Percentiles rank a stretch among this genome's conserved stretches.
Evolutionary conservation across 2,888 invertebrate species (phyloP).

Genomic region (Laspeyria flexula): DNA sequence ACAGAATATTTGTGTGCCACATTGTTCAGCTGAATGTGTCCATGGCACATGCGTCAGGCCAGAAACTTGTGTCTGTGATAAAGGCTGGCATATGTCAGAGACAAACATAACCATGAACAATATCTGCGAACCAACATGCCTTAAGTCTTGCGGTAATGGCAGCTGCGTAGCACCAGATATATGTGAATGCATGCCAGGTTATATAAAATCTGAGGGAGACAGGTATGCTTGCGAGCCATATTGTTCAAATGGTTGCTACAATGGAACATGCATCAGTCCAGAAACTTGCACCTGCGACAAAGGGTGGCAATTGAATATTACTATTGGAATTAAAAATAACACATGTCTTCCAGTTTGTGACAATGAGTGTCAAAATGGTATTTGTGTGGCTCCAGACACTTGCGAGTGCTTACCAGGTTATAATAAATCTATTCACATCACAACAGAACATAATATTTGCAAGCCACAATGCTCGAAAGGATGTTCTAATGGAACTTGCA

Average conservation of each 20-base stretch:
- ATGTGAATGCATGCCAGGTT: background rate
- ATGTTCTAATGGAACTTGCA: too few species aligned
- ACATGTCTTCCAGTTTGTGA: conserved; percentile 15
- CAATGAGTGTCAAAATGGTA: conserved; percentile 9
- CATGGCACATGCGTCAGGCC: conserved; percentile 20
- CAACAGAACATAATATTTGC: too few species aligned
- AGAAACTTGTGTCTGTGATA: conserved; percentile 16
- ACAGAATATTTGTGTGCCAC: conserved; percentile 17
- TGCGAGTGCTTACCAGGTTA: too few species aligned
- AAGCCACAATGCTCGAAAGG: too few species aligned
- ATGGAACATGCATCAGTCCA: conserved; percentile 6
- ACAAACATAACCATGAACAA: background rate
- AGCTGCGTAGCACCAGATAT: background rate
- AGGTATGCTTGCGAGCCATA: background rate
- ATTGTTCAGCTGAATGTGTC: conserved; percentile 16
- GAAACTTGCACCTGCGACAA: conserved; percentile 11
- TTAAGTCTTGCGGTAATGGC: too few species aligned
- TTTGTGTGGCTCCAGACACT: background rate
- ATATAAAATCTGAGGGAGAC: background rate
- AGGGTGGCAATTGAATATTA: conserved; percentile 12
- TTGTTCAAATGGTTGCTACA: background rate
- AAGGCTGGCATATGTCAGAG: conserved; percentile 14
- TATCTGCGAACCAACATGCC: conserved; percentile 7
- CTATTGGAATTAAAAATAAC: background rate
- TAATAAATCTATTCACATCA: too few species aligned